phyloP scores from a whole-genome alignment of 2,888 invertebrate genomes.

The Parapristionchus giblindavisi region DNA sequence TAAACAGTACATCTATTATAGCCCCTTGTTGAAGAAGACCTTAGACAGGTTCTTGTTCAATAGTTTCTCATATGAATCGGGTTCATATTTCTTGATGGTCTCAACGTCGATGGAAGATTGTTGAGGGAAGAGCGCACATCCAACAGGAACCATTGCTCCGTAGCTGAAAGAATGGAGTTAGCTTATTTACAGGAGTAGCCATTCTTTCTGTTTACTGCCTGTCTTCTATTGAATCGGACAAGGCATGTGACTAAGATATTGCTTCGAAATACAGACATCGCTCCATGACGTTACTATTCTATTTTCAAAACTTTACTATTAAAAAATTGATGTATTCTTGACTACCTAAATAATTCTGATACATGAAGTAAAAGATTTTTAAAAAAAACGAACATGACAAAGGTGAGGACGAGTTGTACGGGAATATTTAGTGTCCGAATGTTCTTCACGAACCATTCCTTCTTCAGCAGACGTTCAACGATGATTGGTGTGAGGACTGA shows the following conservation, averaged over 20 bases:
- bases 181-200: no score
- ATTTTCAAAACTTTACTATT: background rate
- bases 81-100: conserved; percentile 56
- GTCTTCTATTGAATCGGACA: no score
- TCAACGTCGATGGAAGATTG: conserved; percentile 53
- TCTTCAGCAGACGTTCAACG: conserved; percentile 83
- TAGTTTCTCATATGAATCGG: conserved; percentile 57
- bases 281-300: background rate
- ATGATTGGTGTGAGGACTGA: conserved; percentile 82
- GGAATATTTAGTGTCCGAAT: conserved; percentile 81
- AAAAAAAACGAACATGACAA: conserved; percentile 81
- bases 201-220: no score
- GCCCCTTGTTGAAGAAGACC: conserved; percentile 62
- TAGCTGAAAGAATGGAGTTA: conserved; percentile 51
- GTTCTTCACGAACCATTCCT: conserved; percentile 81
- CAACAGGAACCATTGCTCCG: conserved; percentile 61
- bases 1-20: conserved; percentile 38
- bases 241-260: no score
- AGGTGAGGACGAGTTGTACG: conserved; percentile 81
- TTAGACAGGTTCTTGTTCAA: conserved; percentile 47
- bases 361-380: background rate
- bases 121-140: conserved; percentile 62
- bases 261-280: background rate
- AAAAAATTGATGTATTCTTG: background rate
- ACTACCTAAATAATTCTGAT: no score